Base-by-base conservation (phyloP, 35 echinoderm and acorn worm species). In the Anneissia japonica region DNA sequence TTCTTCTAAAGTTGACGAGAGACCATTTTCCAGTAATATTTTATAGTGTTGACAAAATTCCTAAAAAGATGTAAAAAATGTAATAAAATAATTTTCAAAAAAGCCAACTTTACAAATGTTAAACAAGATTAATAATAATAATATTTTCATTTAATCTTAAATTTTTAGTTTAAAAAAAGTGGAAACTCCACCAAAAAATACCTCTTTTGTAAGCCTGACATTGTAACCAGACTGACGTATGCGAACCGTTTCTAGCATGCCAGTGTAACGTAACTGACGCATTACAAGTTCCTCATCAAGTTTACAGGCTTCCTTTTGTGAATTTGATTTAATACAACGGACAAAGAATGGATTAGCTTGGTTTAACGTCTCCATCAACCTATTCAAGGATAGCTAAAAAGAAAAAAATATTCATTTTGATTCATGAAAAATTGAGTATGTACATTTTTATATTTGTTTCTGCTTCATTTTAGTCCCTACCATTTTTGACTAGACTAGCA, bases 331-430 rank as follows among this genome's bases (percentile, higher is more conserved):
- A 82, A 99, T 99, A 81, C 96, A 99, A 37, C 96, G 86, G 26
- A 99, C 96, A 77, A 99, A 94, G 87, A 99, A 94, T 0, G 96
- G 92, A 55, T 99, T 94, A 74, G 92, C 92, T 82, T 99, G 96
- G 84, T 99, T 99, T 39, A 99, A 46, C 30, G 96, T 89, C n/a
- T 94, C 96, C 96, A 99, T 99, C 35, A 99, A 75, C 82, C 88
- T 99, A 81, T 85, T 94, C 19, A 99, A 77, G 29, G 95, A 97
- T 12, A 79, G 29, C 95, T 97, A 79, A 35, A 21, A 55, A 32
- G 39, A n/a, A 81, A 86, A n/a, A 77, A 28, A 82, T 0, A 77
- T 45, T 45, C 16, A 45, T 45, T 45, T 45, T 45, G 40, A 7
- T n/a, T 43, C 40, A 43, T 43, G 40, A 43, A 43, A 6, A n/a